These are phyloP conservation scores for Thunnus maccoyii DNA, from an alignment of 2,113 vertebrate species.

Conservation along the genomic window DNA sequence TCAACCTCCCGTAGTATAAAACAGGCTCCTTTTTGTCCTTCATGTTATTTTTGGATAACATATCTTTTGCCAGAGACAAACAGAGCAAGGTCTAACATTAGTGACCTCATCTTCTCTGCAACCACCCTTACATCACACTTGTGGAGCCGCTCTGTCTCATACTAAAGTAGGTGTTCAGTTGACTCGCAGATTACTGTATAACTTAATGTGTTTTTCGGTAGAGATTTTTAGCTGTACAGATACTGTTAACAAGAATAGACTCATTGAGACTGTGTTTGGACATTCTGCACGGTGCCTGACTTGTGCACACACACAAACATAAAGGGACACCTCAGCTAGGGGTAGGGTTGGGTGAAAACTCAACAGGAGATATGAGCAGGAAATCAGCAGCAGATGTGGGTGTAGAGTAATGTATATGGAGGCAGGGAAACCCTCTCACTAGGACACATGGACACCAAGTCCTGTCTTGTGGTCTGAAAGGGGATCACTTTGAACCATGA, in stretches of 20 bases:
- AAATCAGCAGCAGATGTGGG: constrained; percentile 81
- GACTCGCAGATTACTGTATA: constrained; percentile 49
- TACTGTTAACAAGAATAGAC: constrained; percentile 48
- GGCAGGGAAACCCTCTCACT: constrained; percentile 47
- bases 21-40: constrained; percentile 40
- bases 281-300: constrained; percentile 14
- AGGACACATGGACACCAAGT: constrained; percentile 35
- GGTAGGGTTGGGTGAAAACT: constrained; percentile 56
- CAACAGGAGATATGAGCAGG: constrained; percentile 65
- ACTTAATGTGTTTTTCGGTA: constrained; percentile 39
- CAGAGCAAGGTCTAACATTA: constrained; percentile 36
- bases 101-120: constrained; percentile 64
- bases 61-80: constrained; percentile 39
- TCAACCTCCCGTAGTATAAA: constrained; percentile 26
- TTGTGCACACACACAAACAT: constrained; percentile 23
- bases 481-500: constrained; percentile 38
- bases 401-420: constrained; percentile 57
- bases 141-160: constrained; percentile 58
- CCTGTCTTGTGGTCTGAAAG: constrained; percentile 44
- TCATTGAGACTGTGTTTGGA: constrained; percentile 31
- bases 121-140: constrained; percentile 42
- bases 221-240: constrained; percentile 32
- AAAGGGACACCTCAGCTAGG: constrained; percentile 48
- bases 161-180: constrained; percentile 56
- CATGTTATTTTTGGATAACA: constrained; percentile 53